phyloP scores from a whole-genome alignment of 1,140 invertebrate genomes.

The Hydropsyche tenuis region DNA sequence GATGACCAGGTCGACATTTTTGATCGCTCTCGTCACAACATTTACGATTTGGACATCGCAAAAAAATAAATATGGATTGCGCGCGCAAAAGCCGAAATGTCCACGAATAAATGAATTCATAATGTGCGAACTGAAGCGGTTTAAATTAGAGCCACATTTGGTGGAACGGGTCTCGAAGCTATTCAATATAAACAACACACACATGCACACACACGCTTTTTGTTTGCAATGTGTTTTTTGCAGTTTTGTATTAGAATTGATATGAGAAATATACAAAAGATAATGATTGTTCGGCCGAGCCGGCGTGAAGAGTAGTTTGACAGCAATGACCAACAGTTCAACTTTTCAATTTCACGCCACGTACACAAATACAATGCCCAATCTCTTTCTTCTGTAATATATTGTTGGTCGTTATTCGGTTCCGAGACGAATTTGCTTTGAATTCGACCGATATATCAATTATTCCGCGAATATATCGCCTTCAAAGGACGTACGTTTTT shows the following conservation, averaged over 20 bases:
- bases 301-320: slow-evolving; percentile 32
- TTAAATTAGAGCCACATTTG: no score
- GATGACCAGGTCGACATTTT: no score
- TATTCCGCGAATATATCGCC: neutral
- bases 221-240: no score
- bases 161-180: no score
- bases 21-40: neutral
- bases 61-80: neutral
- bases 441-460: neutral
- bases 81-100: no score
- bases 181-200: no score
- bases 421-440: neutral
- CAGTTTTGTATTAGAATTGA: neutral
- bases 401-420: neutral
- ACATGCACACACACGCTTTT: no score
- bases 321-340: slow-evolving; percentile 37
- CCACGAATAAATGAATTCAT: no score
- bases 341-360: slow-evolving; percentile 39
- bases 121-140: slow-evolving; percentile 21
- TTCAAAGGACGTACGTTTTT: neutral
- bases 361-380: neutral
- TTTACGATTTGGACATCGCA: neutral
- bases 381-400: neutral
- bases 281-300: neutral
- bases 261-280: slow-evolving; percentile 2